These are phyloP conservation scores for Gryllus bimaculatus DNA, from an alignment of 1,140 invertebrate genomes.

Conservation along the genomic window DNA sequence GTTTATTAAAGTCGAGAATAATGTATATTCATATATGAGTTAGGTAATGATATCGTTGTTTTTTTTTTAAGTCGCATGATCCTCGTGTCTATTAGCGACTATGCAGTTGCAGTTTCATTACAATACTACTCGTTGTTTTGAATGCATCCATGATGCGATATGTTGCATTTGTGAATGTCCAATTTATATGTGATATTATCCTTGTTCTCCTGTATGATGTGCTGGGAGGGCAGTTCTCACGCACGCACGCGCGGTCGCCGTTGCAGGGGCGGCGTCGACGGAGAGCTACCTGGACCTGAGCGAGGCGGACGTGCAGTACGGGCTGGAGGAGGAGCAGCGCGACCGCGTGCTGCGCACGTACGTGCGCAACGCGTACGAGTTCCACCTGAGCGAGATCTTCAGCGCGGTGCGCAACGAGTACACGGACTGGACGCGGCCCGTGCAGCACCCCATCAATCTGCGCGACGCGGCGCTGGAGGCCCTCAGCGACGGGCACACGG, in stretches of 20 bases:
- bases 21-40: too few relatives aligned
- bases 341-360: conserved; percentile 63
- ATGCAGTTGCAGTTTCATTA: too few relatives aligned
- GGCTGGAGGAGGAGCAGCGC: conserved; percentile 65
- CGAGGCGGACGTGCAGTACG: conserved; percentile 62
- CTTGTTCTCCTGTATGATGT: too few relatives aligned
- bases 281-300: conserved; percentile 68
- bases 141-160: too few relatives aligned
- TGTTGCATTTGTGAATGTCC: too few relatives aligned
- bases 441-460: conserved; percentile 71
- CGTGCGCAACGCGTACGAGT: conserved; percentile 75
- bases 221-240: too few relatives aligned
- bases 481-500: conserved; percentile 72
- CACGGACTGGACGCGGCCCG: conserved; percentile 82
- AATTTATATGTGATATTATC: too few relatives aligned
- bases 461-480: conserved; percentile 80
- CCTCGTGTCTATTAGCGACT: too few relatives aligned
- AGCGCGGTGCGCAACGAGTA: conserved; percentile 86
- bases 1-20: too few relatives aligned
- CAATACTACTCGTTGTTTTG: too few relatives aligned
- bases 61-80: too few relatives aligned
- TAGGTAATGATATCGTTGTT: too few relatives aligned
- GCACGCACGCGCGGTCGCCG: background rate
- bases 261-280: conserved; percentile 49
- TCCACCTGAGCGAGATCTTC: conserved; percentile 86